A percentile compares a stretch with the other conserved stretches of the same genome.
Evolutionary conservation across 2,113 vertebrate genomes (phyloP).

Genomic region (Arothron firmamentum): DNA sequence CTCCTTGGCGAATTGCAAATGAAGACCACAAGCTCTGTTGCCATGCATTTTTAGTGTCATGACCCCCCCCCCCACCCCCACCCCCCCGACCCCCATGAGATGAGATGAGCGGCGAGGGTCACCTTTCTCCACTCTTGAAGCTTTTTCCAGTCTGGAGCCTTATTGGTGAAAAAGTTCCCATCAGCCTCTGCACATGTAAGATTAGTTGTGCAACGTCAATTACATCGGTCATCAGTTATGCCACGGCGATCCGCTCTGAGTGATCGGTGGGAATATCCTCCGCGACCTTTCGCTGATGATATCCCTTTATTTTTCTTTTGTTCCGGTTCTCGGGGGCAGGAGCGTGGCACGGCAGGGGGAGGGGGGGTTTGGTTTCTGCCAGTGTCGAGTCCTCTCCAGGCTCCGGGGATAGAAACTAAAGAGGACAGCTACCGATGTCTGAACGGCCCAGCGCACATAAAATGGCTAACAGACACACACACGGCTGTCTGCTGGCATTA

Average conservation of each 20-base stretch:
- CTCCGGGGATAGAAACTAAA: slow-evolving; percentile 56
- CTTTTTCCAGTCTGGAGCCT: slow-evolving; percentile 54
- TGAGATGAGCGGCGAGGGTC: slow-evolving; percentile 57
- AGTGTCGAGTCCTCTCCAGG: slow-evolving; percentile 59
- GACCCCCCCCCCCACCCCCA: slow-evolving; percentile 5
- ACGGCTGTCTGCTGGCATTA: slow-evolving; percentile 63
- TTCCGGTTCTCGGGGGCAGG: slow-evolving; percentile 15
- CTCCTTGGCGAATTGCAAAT: slow-evolving; percentile 57
- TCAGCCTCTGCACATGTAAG: slow-evolving; percentile 54
- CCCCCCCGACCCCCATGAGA: slow-evolving; percentile 23
- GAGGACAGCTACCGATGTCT: slow-evolving; percentile 70
- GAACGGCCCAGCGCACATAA: slow-evolving; percentile 56
- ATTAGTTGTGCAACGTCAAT: slow-evolving; percentile 70
- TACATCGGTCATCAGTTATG: slow-evolving; percentile 67
- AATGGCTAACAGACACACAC: slow-evolving; percentile 63
- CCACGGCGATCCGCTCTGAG: slow-evolving; percentile 49
- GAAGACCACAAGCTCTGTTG: slow-evolving; percentile 43
- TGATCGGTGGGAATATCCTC: slow-evolving; percentile 33
- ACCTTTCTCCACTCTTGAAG: slow-evolving; percentile 54
- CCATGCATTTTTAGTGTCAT: slow-evolving; percentile 59
- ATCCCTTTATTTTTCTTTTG: slow-evolving; percentile 23
- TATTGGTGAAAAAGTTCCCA: slow-evolving; percentile 39
- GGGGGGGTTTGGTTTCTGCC: slow-evolving; percentile 46
- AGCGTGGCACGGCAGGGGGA: not conserved
- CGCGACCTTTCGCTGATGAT: slow-evolving; percentile 48